These are phyloP conservation scores for Neomorphus geoffroyi DNA, from an alignment of 2,797 vertebrate species.

Conservation along the genomic window DNA sequence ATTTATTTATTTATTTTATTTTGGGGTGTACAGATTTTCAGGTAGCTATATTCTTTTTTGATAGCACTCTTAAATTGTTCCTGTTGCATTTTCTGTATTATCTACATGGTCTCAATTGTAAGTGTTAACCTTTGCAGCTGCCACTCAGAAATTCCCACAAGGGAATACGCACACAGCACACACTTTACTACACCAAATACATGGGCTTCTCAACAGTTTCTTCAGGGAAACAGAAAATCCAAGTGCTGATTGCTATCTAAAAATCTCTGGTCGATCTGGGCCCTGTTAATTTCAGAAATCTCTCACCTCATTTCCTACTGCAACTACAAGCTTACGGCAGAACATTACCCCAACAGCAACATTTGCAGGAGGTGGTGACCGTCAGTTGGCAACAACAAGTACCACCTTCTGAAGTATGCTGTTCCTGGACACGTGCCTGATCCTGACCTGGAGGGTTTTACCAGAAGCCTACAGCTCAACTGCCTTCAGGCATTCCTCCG, in stretches of 20 bases:
- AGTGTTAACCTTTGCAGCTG: background rate
- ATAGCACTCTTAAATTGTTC: background rate
- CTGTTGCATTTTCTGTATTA: background rate
- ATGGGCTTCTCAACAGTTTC: accelerated
- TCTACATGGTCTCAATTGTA: background rate
- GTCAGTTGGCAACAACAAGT: background rate
- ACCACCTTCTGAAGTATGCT: background rate
- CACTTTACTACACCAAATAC: background rate
- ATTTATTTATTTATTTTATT: background rate
- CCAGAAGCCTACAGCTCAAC: background rate
- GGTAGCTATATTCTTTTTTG: background rate
- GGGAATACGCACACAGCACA: no score
- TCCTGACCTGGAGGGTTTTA: background rate
- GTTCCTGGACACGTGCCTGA: background rate
- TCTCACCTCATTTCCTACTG: background rate
- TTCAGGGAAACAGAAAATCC: background rate
- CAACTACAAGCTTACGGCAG: background rate
- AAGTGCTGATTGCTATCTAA: background rate
- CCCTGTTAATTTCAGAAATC: background rate
- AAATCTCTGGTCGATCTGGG: background rate
- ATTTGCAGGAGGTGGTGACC: background rate
- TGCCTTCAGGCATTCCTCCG: slow-evolving; percentile 34
- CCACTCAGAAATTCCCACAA: background rate
- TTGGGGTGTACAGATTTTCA: background rate
- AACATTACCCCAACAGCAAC: background rate